Evolutionary conservation across 2,888 invertebrate genomes (phyloP), one percentile per base, ranked within the genome.

Genomic region (Sylvicola cinctus): DNA sequence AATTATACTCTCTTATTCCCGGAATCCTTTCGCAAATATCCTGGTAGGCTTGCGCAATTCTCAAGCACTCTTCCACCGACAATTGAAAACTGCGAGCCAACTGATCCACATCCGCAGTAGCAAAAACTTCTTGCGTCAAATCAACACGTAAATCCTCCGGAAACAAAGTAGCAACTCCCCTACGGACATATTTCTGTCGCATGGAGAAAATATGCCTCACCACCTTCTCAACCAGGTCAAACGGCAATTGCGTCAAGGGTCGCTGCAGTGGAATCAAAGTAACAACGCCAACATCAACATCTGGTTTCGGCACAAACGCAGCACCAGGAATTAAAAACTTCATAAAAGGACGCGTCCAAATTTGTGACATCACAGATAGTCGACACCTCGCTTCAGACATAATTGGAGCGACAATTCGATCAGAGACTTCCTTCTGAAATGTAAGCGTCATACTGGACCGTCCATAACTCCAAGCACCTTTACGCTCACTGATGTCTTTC

Each of bases 391-490:
- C 77, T 2, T 60, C 54, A 32, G 68, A 55, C 14, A 65, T 58
- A 8, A 74, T 63, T 1, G 66, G 65, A 2, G 95, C 90, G 5
- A 76, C 72, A 57, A 98, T 79, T 43, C 98, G 66, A 51, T 91
- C 79, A 0, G 88, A 96, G 0, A 98, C 91, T 66, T 96, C 95
- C 48, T 88, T 80, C 57, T 99, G 98, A 63, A 99, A 98, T 8
- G 96, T 96, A 32, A 99, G 61, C 0, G 90, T 85, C 74, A 98
- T 73, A 36, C 72, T 67, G 1, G 83, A 71, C 31, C 96, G 66
- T 0, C 88, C 91, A 50, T 74, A 73, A 1, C 61, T 54, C 77
- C 90, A 93, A 0, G 81, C 76, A 4, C 74, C 76, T 31, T 62
- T 66, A 46, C 66, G 67, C 40, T 70, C 63, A 0, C 87, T 78